Percentiles rank a stretch among this genome's conserved stretches.
These are phyloP conservation scores for Archaeoteleia sp. DNA, from an alignment of 2,888 invertebrate genomes.

Conservation along the genomic window DNA sequence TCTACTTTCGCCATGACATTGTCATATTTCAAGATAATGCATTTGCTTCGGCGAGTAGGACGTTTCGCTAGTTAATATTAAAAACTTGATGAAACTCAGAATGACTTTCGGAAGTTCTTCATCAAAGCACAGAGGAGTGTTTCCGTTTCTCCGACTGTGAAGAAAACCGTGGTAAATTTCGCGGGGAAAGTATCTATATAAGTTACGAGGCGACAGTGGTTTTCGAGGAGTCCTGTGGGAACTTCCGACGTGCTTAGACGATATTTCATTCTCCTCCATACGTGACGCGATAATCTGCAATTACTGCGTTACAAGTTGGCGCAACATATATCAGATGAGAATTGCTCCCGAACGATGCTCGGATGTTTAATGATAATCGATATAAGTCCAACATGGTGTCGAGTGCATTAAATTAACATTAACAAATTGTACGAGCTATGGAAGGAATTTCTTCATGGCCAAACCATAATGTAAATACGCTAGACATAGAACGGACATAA, in stretches of 20 bases:
- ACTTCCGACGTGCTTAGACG: not conserved
- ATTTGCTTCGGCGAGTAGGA: no score
- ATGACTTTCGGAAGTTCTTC: slow-evolving; percentile 13
- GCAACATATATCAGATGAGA: no score
- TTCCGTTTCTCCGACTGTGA: slow-evolving; percentile 1
- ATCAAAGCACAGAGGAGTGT: slow-evolving; percentile 4
- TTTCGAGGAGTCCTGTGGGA: slow-evolving; percentile 2
- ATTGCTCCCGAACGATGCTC: no score
- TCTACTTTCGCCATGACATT: no score
- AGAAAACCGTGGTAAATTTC: slow-evolving; percentile 10
- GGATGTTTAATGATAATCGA: no score
- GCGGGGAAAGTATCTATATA: slow-evolving; percentile 7
- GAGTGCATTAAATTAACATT: no score
- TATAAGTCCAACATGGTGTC: no score
- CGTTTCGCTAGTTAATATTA: slow-evolving; percentile 4
- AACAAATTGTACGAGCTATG: no score
- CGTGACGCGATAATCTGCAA: slow-evolving; percentile 1
- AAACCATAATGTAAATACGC: no score
- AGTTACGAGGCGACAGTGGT: not conserved
- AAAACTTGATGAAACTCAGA: slow-evolving; percentile 3
- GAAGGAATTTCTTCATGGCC: no score
- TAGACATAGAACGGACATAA: no score
- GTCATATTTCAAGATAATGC: no score
- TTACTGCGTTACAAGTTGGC: not conserved
- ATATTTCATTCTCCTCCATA: not conserved